Evolutionary conservation across 2,888 invertebrate genomes (phyloP).

Genomic region (Ophonus ardosiacus): DNA sequence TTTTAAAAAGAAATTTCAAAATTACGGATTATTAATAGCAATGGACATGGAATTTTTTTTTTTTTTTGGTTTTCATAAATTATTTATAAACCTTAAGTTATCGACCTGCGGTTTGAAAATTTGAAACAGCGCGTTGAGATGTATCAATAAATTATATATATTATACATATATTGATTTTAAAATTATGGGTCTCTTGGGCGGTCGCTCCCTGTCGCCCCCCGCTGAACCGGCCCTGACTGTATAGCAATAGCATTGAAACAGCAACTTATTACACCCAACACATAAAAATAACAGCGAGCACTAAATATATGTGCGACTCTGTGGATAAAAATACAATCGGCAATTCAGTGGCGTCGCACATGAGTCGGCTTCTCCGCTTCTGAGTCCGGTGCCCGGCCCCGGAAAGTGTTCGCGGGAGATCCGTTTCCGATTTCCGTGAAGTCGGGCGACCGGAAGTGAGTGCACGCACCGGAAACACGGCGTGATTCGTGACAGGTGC

Average conservation of each 20-base stretch:
- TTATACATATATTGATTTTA: no score
- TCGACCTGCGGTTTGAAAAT: no score
- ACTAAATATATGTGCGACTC: conserved; percentile 60
- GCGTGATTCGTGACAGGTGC: conserved; percentile 52
- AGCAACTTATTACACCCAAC: conserved; percentile 31
- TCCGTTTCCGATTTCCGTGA: not conserved
- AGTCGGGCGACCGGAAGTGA: conserved; percentile 26
- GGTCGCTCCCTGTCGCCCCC: no score
- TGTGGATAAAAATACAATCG: conserved; percentile 33
- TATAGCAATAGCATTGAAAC: conserved; percentile 32
- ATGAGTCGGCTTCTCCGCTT: not conserved
- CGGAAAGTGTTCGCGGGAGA: conserved; percentile 10
- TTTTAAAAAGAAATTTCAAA: no score
- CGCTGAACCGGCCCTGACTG: no score
- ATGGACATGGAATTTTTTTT: no score
- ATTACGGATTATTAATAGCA: no score
- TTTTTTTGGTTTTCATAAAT: no score
- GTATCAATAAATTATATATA: no score
- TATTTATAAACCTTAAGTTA: no score
- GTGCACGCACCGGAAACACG: conserved; percentile 52
- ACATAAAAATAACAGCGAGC: conserved; percentile 61
- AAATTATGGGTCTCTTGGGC: no score
- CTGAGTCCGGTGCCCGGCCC: not conserved
- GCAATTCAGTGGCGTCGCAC: conserved; percentile 23
- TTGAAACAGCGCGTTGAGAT: no score